Percentiles rank a stretch among this genome's conserved stretches.
phyloP scores from a whole-genome alignment of 1,140 invertebrate genomes.

The Centruroides vittatus region DNA sequence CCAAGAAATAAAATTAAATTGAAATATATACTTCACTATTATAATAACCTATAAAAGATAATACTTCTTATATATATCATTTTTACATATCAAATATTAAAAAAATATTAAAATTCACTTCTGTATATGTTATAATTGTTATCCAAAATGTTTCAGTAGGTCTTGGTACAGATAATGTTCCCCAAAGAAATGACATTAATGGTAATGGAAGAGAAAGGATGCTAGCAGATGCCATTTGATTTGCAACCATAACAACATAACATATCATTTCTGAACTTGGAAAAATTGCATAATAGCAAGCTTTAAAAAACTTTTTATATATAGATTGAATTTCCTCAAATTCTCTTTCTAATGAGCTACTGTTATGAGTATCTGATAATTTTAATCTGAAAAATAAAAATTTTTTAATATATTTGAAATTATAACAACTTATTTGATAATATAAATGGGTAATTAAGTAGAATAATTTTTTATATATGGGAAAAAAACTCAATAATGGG shows the following conservation, averaged over 20 bases:
- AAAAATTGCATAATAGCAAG: constrained; percentile 58
- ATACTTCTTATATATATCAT: background rate
- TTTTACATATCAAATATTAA: background rate
- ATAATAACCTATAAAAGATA: constrained; percentile 59
- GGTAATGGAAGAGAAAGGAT: constrained; percentile 86
- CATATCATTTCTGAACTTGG: constrained; percentile 88
- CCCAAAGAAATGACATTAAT: constrained; percentile 95
- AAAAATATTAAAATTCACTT: constrained; percentile 44
- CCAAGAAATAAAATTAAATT: constrained; percentile 82
- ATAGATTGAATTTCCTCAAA: background rate
- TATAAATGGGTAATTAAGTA: too few species aligned
- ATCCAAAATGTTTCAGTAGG: constrained; percentile 97
- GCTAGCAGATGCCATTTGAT: constrained; percentile 84
- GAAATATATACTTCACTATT: constrained; percentile 91
- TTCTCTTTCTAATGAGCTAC: too few species aligned
- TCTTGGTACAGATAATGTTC: constrained; percentile 82
- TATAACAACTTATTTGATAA: too few species aligned
- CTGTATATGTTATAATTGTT: constrained; percentile 90
- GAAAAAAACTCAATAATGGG: too few species aligned
- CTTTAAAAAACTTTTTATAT: constrained; percentile 34
- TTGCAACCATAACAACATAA: constrained; percentile 89
- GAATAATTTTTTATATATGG: too few species aligned
- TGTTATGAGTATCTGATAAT: background rate
- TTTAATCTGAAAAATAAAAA: constrained; percentile 6
- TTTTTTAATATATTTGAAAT: too few species aligned